Percentiles rank a stretch among this genome's conserved stretches.
Evolutionary conservation across 2,113 vertebrate species (phyloP).

Genomic region (Sinocyclocheilus grahami): DNA sequence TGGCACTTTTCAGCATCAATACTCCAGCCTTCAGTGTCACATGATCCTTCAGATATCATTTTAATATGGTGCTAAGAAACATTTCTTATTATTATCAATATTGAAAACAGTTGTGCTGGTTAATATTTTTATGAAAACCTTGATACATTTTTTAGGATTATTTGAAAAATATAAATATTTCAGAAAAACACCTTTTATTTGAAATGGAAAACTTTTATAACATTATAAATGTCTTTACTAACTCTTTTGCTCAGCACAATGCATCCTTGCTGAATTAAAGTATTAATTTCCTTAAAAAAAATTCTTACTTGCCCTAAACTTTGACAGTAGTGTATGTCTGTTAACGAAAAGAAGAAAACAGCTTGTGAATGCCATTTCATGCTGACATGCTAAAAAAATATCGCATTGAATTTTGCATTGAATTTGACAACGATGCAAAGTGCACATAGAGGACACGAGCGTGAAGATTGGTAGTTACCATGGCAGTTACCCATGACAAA

Average conservation of each 20-base stretch:
- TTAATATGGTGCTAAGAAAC: no score
- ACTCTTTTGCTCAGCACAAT: background rate
- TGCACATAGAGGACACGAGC: slow-evolving; percentile 14
- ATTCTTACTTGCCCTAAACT: background rate
- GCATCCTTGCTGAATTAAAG: background rate
- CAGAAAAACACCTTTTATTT: no score
- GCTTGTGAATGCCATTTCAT: background rate
- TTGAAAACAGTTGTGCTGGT: no score
- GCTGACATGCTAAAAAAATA: background rate
- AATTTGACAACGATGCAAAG: background rate
- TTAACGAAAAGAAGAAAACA: background rate
- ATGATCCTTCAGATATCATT: no score
- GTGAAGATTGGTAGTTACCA: slow-evolving; percentile 27
- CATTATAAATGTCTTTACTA: background rate
- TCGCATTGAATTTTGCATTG: background rate
- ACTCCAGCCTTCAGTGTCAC: no score
- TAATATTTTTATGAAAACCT: no score
- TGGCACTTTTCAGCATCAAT: no score
- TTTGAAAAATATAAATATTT: no score
- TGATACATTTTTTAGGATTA: no score
- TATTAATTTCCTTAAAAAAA: background rate
- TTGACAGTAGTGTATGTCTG: background rate
- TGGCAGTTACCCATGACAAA: background rate
- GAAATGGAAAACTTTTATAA: background rate
- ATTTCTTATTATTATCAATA: no score